phyloP scores from a whole-genome alignment of 2,113 vertebrate species.

The Thunnus thynnus region DNA sequence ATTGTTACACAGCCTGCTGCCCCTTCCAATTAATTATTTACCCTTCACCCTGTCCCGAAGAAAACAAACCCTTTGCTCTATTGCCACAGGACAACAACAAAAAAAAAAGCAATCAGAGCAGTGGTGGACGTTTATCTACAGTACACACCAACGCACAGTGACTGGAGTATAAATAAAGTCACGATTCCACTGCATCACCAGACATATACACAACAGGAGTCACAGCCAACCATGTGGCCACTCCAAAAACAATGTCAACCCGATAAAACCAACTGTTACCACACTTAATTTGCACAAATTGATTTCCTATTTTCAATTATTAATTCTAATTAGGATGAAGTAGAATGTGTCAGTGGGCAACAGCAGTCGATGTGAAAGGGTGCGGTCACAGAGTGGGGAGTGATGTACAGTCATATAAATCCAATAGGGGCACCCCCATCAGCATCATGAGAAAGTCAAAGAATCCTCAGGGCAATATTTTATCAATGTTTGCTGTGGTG shows the following conservation, averaged over 20 bases:
- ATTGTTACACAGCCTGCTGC: slow-evolving; percentile 83
- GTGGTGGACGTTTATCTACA: slow-evolving; percentile 57
- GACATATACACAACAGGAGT: slow-evolving; percentile 53
- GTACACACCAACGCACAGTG: slow-evolving; percentile 32
- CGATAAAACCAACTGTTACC: slow-evolving; percentile 87
- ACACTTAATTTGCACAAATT: slow-evolving; percentile 94
- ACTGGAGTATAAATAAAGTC: slow-evolving; percentile 61
- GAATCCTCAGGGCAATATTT: neutral
- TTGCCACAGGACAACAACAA: slow-evolving; percentile 67
- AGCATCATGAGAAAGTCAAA: slow-evolving; percentile 28
- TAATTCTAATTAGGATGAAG: slow-evolving; percentile 99
- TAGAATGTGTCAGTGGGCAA: slow-evolving; percentile 89
- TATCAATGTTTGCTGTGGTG: neutral
- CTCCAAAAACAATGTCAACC: slow-evolving; percentile 88
- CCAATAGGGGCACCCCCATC: slow-evolving; percentile 24
- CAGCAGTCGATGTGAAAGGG: slow-evolving; percentile 88
- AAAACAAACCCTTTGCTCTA: slow-evolving; percentile 74
- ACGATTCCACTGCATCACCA: slow-evolving; percentile 27
- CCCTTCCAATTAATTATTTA: slow-evolving; percentile 85
- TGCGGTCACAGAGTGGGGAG: slow-evolving; percentile 69
- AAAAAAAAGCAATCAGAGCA: slow-evolving; percentile 61
- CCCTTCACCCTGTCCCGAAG: slow-evolving; percentile 71
- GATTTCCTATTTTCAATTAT: slow-evolving; percentile 99
- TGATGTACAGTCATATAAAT: slow-evolving; percentile 75
- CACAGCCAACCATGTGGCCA: slow-evolving; percentile 65